Evolutionary conservation across 1,140 invertebrate genomes (phyloP).

Genomic region (Scaptomyza graminum): DNA sequence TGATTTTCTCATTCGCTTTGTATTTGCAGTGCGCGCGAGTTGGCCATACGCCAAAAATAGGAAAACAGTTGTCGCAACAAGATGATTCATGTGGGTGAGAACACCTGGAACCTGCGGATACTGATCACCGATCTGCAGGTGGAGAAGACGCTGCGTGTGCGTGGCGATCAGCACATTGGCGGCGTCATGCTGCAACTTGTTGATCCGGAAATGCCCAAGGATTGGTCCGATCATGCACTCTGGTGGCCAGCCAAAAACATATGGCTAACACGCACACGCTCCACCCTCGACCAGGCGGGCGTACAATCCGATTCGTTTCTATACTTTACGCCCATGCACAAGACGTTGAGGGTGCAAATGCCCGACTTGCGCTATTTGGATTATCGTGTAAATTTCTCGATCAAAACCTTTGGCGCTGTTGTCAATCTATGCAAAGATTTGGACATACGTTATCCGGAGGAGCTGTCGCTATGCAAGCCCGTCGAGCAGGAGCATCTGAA

Average conservation of each 20-base stretch:
- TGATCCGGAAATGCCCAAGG: slow-evolving; percentile 97
- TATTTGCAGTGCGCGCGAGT: slow-evolving; percentile 35
- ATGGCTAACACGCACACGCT: slow-evolving; percentile 97
- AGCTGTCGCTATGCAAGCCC: slow-evolving; percentile 96
- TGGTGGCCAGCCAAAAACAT: slow-evolving; percentile 99
- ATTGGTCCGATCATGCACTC: slow-evolving; percentile 99
- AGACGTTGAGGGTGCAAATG: slow-evolving; percentile 94
- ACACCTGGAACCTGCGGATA: slow-evolving; percentile 98
- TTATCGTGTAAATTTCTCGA: slow-evolving; percentile 97
- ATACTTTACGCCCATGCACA: slow-evolving; percentile 99
- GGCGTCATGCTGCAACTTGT: slow-evolving; percentile 99
- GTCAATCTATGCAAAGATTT: slow-evolving; percentile 98
- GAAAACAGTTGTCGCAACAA: slow-evolving; percentile 31
- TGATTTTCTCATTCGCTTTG: slow-evolving; percentile 42
- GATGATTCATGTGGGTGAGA: slow-evolving; percentile 91
- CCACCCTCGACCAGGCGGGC: slow-evolving; percentile 98
- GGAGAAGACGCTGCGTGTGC: slow-evolving; percentile 95
- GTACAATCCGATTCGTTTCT: slow-evolving; percentile 97
- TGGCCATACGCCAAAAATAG: slow-evolving; percentile 47
- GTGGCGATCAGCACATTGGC: slow-evolving; percentile 98
- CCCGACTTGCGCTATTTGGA: slow-evolving; percentile 97
- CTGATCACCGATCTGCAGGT: slow-evolving; percentile 97
- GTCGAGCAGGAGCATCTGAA: slow-evolving; percentile 93
- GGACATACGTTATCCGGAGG: slow-evolving; percentile 98
- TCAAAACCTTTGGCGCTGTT: slow-evolving; percentile 97